phyloP scores from a whole-genome alignment of 2,113 vertebrate species.

The Nematolebias whitei region DNA sequence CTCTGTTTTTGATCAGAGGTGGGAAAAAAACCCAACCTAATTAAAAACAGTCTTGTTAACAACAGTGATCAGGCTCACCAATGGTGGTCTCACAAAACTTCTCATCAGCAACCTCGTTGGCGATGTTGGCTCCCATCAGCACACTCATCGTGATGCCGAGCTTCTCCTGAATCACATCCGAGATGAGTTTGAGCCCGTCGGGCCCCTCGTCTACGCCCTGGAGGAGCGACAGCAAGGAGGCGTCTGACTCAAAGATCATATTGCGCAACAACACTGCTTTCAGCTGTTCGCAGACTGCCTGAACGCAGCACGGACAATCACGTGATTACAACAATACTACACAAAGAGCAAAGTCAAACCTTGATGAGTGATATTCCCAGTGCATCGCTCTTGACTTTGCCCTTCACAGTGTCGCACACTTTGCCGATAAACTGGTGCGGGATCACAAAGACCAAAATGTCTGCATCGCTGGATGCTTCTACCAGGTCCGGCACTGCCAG shows the following conservation, averaged over 20 bases:
- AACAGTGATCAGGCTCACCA: conserved; percentile 77
- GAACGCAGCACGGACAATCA: too few species aligned
- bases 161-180: conserved; percentile 92
- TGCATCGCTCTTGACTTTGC: conserved; percentile 85
- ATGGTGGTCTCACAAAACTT: conserved; percentile 99
- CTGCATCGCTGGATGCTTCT: conserved; percentile 84
- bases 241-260: conserved; percentile 13
- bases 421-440: conserved; percentile 93
- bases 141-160: conserved; percentile 90
- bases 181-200: conserved; percentile 93
- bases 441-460: conserved; percentile 94
- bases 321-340: too few species aligned
- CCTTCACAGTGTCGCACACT: conserved; percentile 90
- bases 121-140: conserved; percentile 97
- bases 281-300: not conserved
- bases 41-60: not conserved
- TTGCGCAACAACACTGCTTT: not conserved
- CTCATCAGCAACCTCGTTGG: conserved; percentile 93
- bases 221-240: not conserved
- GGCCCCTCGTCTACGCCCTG: conserved; percentile 95
- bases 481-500: conserved; percentile 90
- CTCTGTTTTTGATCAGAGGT: too few species aligned
- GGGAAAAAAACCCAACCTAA: too few species aligned
- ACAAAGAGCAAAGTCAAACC: conserved; percentile 70
- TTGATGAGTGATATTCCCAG: conserved; percentile 95